Evolutionary conservation across 2,113 vertebrate genomes (phyloP), one percentile per base, ranked within the genome.

Genomic region (Ophiodon elongatus): DNA sequence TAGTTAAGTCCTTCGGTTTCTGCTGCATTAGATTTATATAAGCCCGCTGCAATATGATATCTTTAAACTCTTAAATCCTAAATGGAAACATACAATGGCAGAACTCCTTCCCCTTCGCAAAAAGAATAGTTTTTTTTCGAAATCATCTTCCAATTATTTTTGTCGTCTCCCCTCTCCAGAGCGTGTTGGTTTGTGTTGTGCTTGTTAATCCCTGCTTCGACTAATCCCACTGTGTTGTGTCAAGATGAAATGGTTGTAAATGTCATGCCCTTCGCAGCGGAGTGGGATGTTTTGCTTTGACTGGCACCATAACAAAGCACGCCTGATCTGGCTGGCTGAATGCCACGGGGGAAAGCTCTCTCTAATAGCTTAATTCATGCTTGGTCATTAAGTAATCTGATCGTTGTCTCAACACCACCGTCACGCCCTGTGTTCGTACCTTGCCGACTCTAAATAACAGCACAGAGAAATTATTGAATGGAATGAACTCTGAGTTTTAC

Each of bases 181-280:
- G 4, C 6, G 15, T 13, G 25, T 29, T 50, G 33, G 37, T 5
- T 50, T 50, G 70, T 15, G 14, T 66, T 45, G 21, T 76, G 19
- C 65, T 25, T 45, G 19, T 74, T 68, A 56, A 77, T 31, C 56
- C 56, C 31, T 50, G 70, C 56, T n/a, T 63, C 64, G 50, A 10
- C 56, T 65, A 52, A 80, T 80, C 56, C 52, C 74, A 45, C 45
- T 25, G 72, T 69, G 45, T 73, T 62, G 59, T 68, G 65, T n/a
- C 59, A 29, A 71, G 69, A 67, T 64, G 59, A 73, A 82, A 79
- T 65, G 66, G 63, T 9, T 69, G 63, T 80, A 89, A 89, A 88
- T 92, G 85, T 33, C 81, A 67, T 82, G 84, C 74, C 85, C 85
- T 92, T 89, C 83, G n/a, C 78, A 64, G 33, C 17, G 0, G 25